Conservation (phyloP, 1,140 invertebrate species). For the Euura lappo region DNA sequence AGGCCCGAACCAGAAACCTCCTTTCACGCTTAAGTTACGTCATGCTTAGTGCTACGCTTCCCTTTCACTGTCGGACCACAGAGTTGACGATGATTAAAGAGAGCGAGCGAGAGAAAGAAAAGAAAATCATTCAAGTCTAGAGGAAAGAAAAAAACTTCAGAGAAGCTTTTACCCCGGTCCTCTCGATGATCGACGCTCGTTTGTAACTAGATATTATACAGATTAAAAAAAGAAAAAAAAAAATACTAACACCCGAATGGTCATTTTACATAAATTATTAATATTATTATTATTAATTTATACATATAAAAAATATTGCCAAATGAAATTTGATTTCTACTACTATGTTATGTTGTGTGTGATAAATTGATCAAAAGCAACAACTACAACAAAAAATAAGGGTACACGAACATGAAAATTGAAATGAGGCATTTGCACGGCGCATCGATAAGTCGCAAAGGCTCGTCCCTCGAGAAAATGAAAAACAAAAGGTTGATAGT, state of each 20-base stretch:
- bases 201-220: too few species aligned
- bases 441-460: slow-evolving; percentile 19
- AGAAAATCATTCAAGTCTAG: neutral
- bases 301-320: neutral
- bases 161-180: neutral
- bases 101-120: neutral
- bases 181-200: too few species aligned
- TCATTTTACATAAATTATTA: too few species aligned
- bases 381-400: too few species aligned
- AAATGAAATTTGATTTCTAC: slow-evolving; percentile 2
- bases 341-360: neutral
- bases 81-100: neutral
- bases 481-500: slow-evolving; percentile 40
- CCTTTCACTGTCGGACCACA: slow-evolving; percentile 3
- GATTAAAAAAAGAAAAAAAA: too few species aligned
- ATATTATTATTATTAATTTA: neutral
- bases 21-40: slow-evolving; percentile 5
- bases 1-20: slow-evolving; percentile 4
- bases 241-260: too few species aligned
- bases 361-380: neutral
- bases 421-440: slow-evolving; percentile 32
- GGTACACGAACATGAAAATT: neutral
- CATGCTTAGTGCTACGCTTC: slow-evolving; percentile 6
- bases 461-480: too few species aligned
- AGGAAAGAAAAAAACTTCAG: neutral